Evolutionary conservation across 2,113 vertebrate species (phyloP).

Genomic region (Oreochromis aureus): DNA sequence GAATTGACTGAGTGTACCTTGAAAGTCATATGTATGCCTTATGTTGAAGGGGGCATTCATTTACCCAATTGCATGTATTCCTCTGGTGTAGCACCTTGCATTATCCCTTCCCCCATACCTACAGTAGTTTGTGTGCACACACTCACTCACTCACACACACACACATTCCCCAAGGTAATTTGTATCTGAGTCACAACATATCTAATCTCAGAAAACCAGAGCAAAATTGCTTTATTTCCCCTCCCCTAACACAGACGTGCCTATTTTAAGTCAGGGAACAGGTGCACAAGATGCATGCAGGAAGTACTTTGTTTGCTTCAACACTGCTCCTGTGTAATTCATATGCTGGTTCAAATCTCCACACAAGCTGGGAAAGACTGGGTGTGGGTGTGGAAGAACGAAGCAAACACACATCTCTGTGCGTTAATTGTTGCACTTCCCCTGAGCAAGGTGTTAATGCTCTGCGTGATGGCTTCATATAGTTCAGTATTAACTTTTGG

Average conservation of each 20-base stretch:
- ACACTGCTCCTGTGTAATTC: slow-evolving; percentile 10
- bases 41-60: neutral
- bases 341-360: slow-evolving; percentile 4
- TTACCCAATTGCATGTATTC: neutral
- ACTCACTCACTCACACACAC: neutral
- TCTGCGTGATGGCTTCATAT: neutral
- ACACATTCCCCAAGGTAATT: slow-evolving; percentile 20
- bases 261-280: slow-evolving; percentile 34
- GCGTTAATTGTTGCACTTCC: neutral
- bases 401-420: neutral
- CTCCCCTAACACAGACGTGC: slow-evolving; percentile 2
- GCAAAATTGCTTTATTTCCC: slow-evolving; percentile 40
- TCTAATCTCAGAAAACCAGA: slow-evolving; percentile 57
- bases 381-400: neutral
- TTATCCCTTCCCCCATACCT: neutral
- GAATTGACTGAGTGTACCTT: neutral
- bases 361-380: neutral
- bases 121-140: neutral
- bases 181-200: slow-evolving; percentile 51
- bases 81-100: neutral
- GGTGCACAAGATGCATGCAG: slow-evolving; percentile 21
- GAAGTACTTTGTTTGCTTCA: slow-evolving; percentile 19
- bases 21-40: neutral
- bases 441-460: slow-evolving; percentile 1
- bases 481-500: neutral